phyloP scores from a whole-genome alignment of 1,140 invertebrate species.

The Calephelis nemesis region DNA sequence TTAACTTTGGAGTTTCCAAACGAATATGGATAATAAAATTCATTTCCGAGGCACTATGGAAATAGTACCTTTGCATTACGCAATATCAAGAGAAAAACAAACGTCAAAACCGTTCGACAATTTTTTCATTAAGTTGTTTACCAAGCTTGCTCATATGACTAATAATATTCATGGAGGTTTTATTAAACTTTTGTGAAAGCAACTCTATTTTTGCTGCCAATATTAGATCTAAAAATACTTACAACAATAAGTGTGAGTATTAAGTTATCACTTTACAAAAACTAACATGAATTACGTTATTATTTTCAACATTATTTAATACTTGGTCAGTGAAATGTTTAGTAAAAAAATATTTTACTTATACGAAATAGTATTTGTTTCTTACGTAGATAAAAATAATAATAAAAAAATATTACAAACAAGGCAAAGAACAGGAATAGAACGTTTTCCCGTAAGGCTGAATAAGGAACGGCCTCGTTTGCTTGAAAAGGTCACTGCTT shows the following conservation, averaged over 20 bases:
- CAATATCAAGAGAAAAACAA: slow-evolving; percentile 1
- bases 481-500: slow-evolving; percentile 19
- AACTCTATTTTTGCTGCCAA: too few relatives aligned
- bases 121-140: slow-evolving; percentile 12
- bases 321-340: too few relatives aligned
- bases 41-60: background rate
- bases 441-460: slow-evolving; percentile 57
- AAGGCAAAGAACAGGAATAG: slow-evolving; percentile 57
- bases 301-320: too few relatives aligned
- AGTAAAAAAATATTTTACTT: too few relatives aligned
- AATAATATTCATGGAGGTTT: background rate
- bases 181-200: slow-evolving; percentile 8
- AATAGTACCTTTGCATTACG: background rate
- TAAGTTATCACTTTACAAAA: too few relatives aligned
- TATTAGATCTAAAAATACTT: too few relatives aligned
- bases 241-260: too few relatives aligned
- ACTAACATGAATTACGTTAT: too few relatives aligned
- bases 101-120: background rate
- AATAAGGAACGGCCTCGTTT: slow-evolving; percentile 64
- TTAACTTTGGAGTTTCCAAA: slow-evolving; percentile 7
- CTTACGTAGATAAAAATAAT: background rate
- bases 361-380: too few relatives aligned
- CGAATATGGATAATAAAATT: background rate
- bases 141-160: background rate
- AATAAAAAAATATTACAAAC: slow-evolving; percentile 38